phyloP scores from a whole-genome alignment of 2,888 invertebrate genomes.

The Drosophila kambysellisi region DNA sequence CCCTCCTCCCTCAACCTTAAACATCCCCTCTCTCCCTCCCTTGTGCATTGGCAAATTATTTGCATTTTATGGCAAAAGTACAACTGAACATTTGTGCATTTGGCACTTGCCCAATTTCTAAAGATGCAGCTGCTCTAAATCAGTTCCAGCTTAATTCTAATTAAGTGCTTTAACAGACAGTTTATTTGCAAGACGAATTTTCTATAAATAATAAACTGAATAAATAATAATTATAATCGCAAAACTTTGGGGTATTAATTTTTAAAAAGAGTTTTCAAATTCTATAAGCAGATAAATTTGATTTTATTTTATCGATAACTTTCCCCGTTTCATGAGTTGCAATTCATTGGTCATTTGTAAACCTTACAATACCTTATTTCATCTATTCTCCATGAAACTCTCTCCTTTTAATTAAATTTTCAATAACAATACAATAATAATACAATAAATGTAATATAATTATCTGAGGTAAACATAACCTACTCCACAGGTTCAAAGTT shows the following conservation, averaged over 20 bases:
- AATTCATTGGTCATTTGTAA: not conserved
- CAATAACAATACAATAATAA: not conserved
- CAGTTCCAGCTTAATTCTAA: not conserved
- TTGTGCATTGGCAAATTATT: conserved; percentile 17
- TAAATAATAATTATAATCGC: not conserved
- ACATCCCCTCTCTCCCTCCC: not conserved
- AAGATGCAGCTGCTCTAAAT: conserved; percentile 18
- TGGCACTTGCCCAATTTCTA: conserved; percentile 38
- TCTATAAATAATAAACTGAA: not conserved
- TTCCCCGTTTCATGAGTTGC: not conserved
- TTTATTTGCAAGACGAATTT: not conserved
- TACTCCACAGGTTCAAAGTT: no score
- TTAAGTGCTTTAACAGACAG: conserved; percentile 1
- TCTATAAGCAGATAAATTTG: not conserved
- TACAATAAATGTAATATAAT: not conserved
- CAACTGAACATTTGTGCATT: conserved; percentile 16
- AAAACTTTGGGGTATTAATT: not conserved
- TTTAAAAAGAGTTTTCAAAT: no score
- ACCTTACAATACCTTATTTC: not conserved
- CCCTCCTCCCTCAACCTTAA: not conserved
- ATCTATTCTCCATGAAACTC: not conserved
- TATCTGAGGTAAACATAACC: not conserved
- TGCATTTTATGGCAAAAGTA: conserved; percentile 20
- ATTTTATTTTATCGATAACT: not conserved
- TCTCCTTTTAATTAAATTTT: not conserved